These are phyloP conservation scores for Zygaena filipendulae DNA, from an alignment of 2,888 invertebrate species.

Conservation along the genomic window DNA sequence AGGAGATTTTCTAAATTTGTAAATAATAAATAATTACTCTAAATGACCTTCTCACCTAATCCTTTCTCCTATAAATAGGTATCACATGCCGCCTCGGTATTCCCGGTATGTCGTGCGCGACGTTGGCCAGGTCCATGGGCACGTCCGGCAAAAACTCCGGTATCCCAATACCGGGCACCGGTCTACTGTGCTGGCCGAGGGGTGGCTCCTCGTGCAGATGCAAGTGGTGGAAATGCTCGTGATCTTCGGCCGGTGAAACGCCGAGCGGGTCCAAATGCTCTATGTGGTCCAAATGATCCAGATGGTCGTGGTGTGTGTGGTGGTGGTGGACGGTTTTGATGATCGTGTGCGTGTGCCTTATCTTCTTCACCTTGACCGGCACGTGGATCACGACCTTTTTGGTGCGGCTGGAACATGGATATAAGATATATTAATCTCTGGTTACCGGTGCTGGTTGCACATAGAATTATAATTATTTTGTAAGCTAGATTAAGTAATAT, in stretches of 20 bases:
- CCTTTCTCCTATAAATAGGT: conserved; percentile 40
- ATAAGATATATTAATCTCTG: conserved; percentile 8
- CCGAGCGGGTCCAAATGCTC: no score
- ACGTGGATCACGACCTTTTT: conserved; percentile 76
- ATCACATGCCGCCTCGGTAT: conserved; percentile 30
- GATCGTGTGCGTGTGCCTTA: conserved; percentile 78
- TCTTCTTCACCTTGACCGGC: conserved; percentile 74
- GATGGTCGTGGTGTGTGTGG: conserved; percentile 44
- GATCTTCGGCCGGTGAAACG: conserved; percentile 39
- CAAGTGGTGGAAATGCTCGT: conserved; percentile 62
- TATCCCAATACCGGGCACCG: conserved; percentile 41
- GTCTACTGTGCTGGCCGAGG: conserved; percentile 39
- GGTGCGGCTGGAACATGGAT: conserved; percentile 58
- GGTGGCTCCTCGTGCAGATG: conserved; percentile 40
- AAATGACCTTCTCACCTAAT: no score
- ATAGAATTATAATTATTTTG: no score
- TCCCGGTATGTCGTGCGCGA: conserved; percentile 30
- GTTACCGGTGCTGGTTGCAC: no score
- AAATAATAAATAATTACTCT: no score
- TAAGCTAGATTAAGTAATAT: no score
- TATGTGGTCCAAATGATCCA: conserved; percentile 30
- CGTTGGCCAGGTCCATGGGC: conserved; percentile 28
- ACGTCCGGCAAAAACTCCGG: conserved; percentile 54
- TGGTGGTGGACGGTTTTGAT: conserved; percentile 74
- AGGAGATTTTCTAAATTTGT: no score